These are phyloP conservation scores for Lerista edwardsae DNA, from an alignment of 2,797 vertebrate genomes.

Conservation along the genomic window DNA sequence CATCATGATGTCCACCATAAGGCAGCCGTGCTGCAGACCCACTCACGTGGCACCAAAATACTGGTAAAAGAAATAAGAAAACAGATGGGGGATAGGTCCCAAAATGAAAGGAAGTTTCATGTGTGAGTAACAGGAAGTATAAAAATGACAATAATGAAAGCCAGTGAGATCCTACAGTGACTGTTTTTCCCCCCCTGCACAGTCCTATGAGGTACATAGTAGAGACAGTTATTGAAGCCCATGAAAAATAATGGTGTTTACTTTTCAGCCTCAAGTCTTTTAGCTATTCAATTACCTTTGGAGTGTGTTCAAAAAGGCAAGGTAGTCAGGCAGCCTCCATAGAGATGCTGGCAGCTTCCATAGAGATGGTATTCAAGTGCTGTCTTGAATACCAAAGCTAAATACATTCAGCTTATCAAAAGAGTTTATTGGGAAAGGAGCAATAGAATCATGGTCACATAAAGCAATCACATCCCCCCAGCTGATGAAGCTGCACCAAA, in stretches of 20 bases:
- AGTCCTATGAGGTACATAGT: background rate
- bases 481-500: no score
- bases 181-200: no score
- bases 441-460: background rate
- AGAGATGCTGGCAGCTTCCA: background rate
- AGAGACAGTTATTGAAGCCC: no score
- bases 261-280: background rate
- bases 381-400: background rate
- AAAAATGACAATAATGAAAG: no score
- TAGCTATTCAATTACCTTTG: background rate
- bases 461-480: background rate
- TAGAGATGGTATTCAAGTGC: background rate
- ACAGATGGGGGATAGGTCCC: no score
- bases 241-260: background rate
- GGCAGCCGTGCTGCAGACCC: no score
- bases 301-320: background rate
- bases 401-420: background rate
- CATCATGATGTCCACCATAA: no score
- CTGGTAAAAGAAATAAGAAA: no score
- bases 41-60: no score
- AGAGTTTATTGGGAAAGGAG: background rate
- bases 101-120: no score
- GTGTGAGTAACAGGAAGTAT: no score
- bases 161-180: no score
- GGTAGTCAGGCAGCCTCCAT: background rate